Conservation (phyloP, 2,113 vertebrate species). For the Coracopsis vasa region DNA sequence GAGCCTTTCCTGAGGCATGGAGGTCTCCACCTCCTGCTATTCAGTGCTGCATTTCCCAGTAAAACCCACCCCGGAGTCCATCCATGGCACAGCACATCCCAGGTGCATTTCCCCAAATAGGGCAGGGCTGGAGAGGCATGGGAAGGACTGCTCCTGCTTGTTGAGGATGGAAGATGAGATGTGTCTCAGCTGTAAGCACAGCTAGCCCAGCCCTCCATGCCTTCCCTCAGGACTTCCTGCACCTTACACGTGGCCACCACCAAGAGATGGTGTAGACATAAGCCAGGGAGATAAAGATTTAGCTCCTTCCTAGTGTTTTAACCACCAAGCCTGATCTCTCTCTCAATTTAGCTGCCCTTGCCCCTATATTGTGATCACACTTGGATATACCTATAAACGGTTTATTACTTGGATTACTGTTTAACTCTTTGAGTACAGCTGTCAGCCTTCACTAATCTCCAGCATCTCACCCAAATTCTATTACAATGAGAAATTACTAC, state of each 20-base stretch:
- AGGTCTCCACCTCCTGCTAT: not conserved
- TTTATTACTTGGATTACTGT: not conserved
- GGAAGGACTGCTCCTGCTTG: not conserved
- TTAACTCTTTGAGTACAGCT: not conserved
- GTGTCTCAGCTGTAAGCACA: not conserved
- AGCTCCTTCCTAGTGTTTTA: not conserved
- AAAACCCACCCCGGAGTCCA: not conserved
- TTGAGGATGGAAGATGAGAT: not conserved
- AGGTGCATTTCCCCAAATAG: not conserved
- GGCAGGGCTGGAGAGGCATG: not conserved
- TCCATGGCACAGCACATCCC: not conserved
- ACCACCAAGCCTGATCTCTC: not conserved
- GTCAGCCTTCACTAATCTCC: not conserved
- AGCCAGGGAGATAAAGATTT: not conserved
- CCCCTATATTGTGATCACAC: not conserved
- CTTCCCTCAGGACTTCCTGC: not conserved
- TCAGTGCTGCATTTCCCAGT: not conserved
- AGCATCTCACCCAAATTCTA: not conserved
- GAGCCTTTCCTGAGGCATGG: not conserved
- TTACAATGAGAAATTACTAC: not conserved
- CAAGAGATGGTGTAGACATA: not conserved
- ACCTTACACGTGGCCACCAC: not conserved
- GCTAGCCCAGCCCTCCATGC: accelerated
- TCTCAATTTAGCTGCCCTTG: not conserved
- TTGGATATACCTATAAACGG: not conserved